Evolutionary conservation across 2,113 vertebrate genomes (phyloP).

Genomic region (Raphicerus campestris): DNA sequence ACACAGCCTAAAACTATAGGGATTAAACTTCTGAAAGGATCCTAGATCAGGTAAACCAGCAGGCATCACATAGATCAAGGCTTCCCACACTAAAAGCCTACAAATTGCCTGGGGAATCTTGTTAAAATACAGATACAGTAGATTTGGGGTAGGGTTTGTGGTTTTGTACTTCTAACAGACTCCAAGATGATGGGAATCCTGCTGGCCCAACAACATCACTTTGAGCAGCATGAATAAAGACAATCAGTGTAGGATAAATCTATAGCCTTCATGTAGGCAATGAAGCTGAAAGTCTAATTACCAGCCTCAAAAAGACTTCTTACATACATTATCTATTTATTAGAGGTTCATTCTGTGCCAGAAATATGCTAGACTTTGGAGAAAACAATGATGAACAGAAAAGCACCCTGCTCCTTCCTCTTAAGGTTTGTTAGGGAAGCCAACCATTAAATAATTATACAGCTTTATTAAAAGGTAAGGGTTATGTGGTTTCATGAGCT

Average conservation of each 20-base stretch:
- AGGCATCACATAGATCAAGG: neutral
- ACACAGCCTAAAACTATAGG: neutral
- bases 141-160: neutral
- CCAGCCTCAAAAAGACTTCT: neutral
- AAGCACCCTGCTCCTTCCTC: neutral
- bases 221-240: neutral
- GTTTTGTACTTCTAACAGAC: neutral
- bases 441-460: neutral
- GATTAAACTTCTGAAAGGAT: neutral
- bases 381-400: neutral
- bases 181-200: neutral
- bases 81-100: neutral
- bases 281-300: neutral
- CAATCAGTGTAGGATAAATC: neutral
- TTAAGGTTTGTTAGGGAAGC: neutral
- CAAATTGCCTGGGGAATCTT: neutral
- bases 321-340: neutral
- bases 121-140: neutral
- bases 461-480: neutral
- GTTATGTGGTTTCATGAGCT: neutral
- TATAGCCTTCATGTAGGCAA: neutral
- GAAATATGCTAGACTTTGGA: neutral
- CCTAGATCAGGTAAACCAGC: neutral
- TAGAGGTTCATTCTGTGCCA: neutral
- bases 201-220: neutral